These are phyloP conservation scores for Pachyseris speciosa DNA, from an alignment of 64 coral and sea anemone species.

Conservation along the genomic window DNA sequence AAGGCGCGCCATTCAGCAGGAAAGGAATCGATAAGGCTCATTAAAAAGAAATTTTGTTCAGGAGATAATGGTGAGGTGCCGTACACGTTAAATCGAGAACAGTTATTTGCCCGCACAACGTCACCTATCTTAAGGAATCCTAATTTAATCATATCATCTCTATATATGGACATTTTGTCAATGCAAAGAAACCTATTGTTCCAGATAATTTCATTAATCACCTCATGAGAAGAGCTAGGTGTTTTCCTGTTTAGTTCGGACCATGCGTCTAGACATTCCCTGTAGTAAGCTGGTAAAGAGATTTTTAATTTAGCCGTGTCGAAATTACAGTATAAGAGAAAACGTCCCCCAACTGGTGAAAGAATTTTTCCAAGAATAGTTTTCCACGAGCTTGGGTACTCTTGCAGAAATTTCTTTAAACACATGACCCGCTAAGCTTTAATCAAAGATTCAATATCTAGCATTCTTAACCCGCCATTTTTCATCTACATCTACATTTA, in stretches of 20 bases:
- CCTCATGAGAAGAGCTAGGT: neutral
- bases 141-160: neutral
- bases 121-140: neutral
- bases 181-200: neutral
- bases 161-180: neutral
- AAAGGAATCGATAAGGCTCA: neutral
- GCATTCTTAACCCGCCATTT: neutral
- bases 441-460: constrained; percentile 40
- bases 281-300: constrained; percentile 15
- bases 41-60: neutral
- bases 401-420: constrained; percentile 32
- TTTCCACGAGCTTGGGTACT: constrained; percentile 2
- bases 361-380: neutral
- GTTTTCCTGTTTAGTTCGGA: constrained; percentile 9
- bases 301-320: neutral
- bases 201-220: neutral
- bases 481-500: too few species aligned
- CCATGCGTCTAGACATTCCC: constrained; percentile 14
- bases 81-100: neutral
- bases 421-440: constrained; percentile 1
- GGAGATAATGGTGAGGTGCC: neutral
- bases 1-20: neutral
- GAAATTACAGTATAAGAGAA: constrained; percentile 27
- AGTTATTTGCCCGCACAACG: neutral
- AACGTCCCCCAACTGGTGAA: neutral